Evolutionary conservation across 2,113 vertebrate genomes (phyloP), one percentile per base, ranked within the genome.

Genomic region (Zosterops japonicus): DNA sequence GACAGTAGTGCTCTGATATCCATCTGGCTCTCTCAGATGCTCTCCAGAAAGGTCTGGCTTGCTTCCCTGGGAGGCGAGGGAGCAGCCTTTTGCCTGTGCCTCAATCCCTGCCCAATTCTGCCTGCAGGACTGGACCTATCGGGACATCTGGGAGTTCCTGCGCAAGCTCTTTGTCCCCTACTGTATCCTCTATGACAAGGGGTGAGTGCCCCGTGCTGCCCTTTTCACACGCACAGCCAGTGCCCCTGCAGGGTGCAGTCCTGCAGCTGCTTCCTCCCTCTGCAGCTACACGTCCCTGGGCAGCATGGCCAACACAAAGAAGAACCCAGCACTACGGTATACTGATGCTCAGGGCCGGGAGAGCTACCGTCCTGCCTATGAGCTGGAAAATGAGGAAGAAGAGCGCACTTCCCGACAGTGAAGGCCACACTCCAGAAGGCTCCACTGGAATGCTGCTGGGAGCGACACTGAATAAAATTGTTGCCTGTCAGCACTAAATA

Each of bases 181-280:
- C 98, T 99, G 99, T 44, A 94, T 99, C 83, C 98, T 99, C 33
- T 99, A 99, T 5, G 99, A 99, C 93, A 99, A 98, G 93, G 99
- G 99, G 99, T 99, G 96, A 98, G 98, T 72, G 27, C 14, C 21
- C 1, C 1, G 31, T 8, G 23, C 83, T 41, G 42, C 46, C 14
- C 12, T 27, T 28, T 29, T 52, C 5, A 36, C 2, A 0, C 3
- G 42, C 8, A 5, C 14, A 3, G 56, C 44, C 21, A 4, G 16
- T 49, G n/a, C 55, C 25, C 7, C 21, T 3, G 10, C 47, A 49
- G 47, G 13, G 12, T 4, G 1, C 67, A 47, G 31, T 41, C 16
- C 22, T 11, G 11, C 22, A 41, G 18, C 60, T 18, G 1, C 31
- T 33, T 27, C 21, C 52, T 55, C n/a, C 35, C 44, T 15, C 29